These are phyloP conservation scores for Lithobates pipiens DNA, from an alignment of 2,797 vertebrate genomes.

Conservation along the genomic window DNA sequence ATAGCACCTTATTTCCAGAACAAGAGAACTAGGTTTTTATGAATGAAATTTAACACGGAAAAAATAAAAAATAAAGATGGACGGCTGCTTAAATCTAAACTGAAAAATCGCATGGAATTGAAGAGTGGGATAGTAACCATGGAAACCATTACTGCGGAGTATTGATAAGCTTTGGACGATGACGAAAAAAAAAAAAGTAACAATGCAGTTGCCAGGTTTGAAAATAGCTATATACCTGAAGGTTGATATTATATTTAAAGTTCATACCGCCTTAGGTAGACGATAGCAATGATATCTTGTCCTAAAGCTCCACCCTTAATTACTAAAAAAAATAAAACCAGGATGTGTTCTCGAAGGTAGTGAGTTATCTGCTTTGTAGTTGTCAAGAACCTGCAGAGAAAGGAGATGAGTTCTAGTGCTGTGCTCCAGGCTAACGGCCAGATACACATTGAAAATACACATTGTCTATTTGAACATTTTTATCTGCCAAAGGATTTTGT, in stretches of 20 bases:
- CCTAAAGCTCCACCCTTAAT: background rate
- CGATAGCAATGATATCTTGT: background rate
- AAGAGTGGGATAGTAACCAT: constrained; percentile 6
- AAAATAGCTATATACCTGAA: background rate
- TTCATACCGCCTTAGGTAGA: background rate
- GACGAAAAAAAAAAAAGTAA: background rate
- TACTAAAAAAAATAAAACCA: background rate
- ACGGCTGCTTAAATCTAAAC: background rate
- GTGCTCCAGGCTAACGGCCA: background rate
- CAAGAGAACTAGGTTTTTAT: background rate
- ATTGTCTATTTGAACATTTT: too few relatives aligned
- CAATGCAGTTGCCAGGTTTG: constrained; percentile 1
- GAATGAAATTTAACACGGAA: background rate
- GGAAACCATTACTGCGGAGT: constrained; percentile 30
- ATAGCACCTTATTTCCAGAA: constrained; percentile 1
- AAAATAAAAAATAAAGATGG: constrained; percentile 15
- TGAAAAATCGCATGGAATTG: background rate
- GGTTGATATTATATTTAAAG: background rate
- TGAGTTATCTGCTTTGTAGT: background rate
- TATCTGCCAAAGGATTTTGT: too few relatives aligned
- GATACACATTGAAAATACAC: background rate
- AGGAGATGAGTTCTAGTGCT: background rate
- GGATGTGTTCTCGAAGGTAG: background rate
- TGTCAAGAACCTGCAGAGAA: background rate
- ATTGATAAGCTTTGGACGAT: constrained; percentile 42